phyloP scores from a whole-genome alignment of 2,113 vertebrate species.

The Notarius quadriscutis region DNA sequence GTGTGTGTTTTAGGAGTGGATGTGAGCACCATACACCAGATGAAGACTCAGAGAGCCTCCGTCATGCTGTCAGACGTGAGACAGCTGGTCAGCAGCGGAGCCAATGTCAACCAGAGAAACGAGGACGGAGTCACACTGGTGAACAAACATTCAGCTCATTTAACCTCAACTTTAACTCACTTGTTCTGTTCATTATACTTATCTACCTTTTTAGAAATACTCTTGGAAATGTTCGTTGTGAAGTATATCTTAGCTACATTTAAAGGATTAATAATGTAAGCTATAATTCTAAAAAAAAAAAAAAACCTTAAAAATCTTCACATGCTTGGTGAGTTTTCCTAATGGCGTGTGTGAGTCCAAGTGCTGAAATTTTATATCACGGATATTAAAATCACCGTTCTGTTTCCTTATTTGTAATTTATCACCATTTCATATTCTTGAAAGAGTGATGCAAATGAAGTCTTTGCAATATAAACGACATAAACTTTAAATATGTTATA shows the following conservation, averaged over 20 bases:
- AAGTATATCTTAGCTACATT: background rate
- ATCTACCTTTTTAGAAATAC: background rate
- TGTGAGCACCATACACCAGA: constrained; percentile 76
- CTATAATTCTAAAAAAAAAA: background rate
- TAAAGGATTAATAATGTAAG: background rate
- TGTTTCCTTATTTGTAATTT: background rate
- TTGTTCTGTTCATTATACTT: background rate
- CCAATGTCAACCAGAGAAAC: constrained; percentile 80
- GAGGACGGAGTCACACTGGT: constrained; percentile 90
- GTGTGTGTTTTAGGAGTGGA: constrained; percentile 79
- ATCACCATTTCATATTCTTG: background rate
- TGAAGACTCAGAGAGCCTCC: constrained; percentile 81
- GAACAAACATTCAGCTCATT: constrained; percentile 33
- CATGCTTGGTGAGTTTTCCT: background rate
- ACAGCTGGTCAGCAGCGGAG: constrained; percentile 78
- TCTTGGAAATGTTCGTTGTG: background rate
- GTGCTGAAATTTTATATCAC: background rate
- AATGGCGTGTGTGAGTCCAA: background rate
- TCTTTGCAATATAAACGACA: background rate
- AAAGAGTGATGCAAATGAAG: background rate
- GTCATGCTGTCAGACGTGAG: constrained; percentile 86
- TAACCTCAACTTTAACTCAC: background rate
- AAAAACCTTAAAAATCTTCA: background rate
- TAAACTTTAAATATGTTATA: background rate
- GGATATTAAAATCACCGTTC: background rate